Conservation (phyloP, 2,888 invertebrate species). For the Andricus curvator region DNA sequence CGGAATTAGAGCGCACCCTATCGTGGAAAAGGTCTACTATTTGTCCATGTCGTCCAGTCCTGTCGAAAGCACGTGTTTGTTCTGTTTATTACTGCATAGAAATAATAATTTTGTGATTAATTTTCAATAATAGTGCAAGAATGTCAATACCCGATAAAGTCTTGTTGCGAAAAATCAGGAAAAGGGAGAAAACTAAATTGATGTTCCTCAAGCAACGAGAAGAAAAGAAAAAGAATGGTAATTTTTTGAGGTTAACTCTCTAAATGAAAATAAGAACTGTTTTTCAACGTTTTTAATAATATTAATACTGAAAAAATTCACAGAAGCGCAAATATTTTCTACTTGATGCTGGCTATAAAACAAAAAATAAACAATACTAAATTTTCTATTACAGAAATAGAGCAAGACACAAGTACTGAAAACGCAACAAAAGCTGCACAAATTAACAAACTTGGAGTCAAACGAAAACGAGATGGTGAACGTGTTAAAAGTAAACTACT, state of each 20-base stretch:
- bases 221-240: conserved; percentile 69
- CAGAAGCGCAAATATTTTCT: too few species aligned
- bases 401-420: conserved; percentile 41
- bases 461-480: conserved; percentile 52
- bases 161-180: conserved; percentile 88
- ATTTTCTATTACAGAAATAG: not conserved
- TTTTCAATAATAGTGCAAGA: conserved; percentile 11
- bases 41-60: too few species aligned
- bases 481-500: conserved; percentile 61
- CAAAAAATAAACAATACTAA: not conserved
- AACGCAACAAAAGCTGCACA: conserved; percentile 15
- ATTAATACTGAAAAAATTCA: not conserved
- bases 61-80: too few species aligned
- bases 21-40: too few species aligned
- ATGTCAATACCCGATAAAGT: conserved; percentile 82
- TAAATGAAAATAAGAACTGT: not conserved
- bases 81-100: too few species aligned
- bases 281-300: conserved; percentile 12
- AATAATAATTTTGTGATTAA: not conserved
- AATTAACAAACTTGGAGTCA: conserved; percentile 50
- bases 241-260: conserved; percentile 40
- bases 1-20: too few species aligned
- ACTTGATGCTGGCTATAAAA: not conserved
- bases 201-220: conserved; percentile 82
- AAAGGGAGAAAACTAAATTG: conserved; percentile 86